A percentile compares a stretch with the other conserved stretches of the same genome.
phyloP scores from a whole-genome alignment of 2,797 vertebrate genomes.

The Oryzias sinensis region DNA sequence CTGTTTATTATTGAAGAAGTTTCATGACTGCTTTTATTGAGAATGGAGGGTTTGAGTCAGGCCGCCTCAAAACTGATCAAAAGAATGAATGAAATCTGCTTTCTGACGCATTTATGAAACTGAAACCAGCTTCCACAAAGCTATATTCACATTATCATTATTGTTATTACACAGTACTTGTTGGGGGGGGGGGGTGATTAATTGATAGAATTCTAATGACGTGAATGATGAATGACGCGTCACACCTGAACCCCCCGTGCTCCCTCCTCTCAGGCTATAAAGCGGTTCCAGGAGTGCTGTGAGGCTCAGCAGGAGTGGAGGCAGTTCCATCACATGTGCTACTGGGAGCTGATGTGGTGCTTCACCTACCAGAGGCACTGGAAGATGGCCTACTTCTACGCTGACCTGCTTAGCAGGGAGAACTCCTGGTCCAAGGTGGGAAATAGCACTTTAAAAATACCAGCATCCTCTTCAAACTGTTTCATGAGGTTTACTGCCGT shows the following conservation, averaged over 20 bases:
- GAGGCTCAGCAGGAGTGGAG: conserved; percentile 97
- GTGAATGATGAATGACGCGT: no score
- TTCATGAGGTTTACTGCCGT: no score
- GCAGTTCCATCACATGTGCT: conserved; percentile 99
- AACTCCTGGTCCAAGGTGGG: conserved; percentile 96
- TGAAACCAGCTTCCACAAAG: neutral
- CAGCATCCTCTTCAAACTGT: neutral
- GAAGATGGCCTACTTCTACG: conserved; percentile 99
- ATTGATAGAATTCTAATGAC: no score
- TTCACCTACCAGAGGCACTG: conserved; percentile 96
- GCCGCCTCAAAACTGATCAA: no score
- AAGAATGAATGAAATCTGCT: no score
- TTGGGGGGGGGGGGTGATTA: no score
- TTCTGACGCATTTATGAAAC: neutral
- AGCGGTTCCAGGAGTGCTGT: conserved; percentile 91
- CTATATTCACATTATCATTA: no score
- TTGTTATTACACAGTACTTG: neutral
- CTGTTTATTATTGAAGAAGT: no score
- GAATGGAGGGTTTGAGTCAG: neutral
- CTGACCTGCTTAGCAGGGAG: conserved; percentile 96
- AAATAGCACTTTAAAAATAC: neutral
- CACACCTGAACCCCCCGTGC: neutral
- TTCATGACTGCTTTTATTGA: neutral
- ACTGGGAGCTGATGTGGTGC: conserved; percentile 99
- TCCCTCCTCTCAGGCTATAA: conserved; percentile 82